These are phyloP conservation scores for Anoncus sp. DNA, from an alignment of 2,888 invertebrate genomes.

Conservation along the genomic window DNA sequence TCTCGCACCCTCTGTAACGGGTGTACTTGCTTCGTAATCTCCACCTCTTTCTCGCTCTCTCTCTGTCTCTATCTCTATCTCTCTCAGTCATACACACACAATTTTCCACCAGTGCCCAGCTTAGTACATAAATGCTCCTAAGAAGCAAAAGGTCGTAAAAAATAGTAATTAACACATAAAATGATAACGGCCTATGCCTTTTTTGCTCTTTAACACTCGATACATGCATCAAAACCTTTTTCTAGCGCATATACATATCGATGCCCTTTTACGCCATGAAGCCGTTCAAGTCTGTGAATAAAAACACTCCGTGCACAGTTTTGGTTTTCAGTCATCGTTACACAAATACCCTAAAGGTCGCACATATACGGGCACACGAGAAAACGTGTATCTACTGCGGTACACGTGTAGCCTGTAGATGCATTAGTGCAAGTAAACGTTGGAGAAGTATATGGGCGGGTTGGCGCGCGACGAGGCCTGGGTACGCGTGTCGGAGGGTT, in stretches of 20 bases:
- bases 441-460: slow-evolving; percentile 49
- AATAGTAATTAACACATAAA: not conserved
- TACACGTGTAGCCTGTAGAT: not conserved
- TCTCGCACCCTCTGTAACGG: slow-evolving; percentile 54
- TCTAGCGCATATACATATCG: not conserved
- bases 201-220: not conserved
- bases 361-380: not conserved
- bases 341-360: slow-evolving; percentile 19
- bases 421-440: slow-evolving; percentile 17
- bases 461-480: slow-evolving; percentile 57
- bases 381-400: not conserved
- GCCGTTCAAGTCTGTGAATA: not conserved
- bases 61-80: too few species aligned
- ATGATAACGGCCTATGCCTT: not conserved
- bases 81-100: not conserved
- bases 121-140: not conserved
- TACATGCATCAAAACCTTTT: not conserved
- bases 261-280: not conserved
- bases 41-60: slow-evolving; percentile 16
- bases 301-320: not conserved
- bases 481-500: slow-evolving; percentile 72
- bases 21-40: slow-evolving; percentile 42
- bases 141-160: slow-evolving; percentile 23
- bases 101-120: slow-evolving; percentile 32
- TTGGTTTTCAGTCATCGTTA: not conserved